These are phyloP conservation scores for Desmophyllum pertusum DNA, from an alignment of 92 coral and sea anemone genomes.

Conservation along the genomic window DNA sequence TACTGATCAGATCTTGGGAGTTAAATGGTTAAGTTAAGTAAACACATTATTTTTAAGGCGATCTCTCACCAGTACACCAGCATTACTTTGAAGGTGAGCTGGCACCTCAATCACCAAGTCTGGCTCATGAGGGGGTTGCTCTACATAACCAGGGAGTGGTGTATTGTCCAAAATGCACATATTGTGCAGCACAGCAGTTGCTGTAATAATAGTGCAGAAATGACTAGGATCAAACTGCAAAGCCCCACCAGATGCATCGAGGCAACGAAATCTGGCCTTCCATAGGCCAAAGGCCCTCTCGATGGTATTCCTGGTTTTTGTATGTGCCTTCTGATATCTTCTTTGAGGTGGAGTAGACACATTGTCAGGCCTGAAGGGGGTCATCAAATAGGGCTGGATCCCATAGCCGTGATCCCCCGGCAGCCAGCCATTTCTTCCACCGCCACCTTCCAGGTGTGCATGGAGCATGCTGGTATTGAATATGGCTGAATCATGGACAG, in stretches of 20 bases:
- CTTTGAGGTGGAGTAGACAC: conserved; percentile 29
- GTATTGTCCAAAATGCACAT: conserved; percentile 14
- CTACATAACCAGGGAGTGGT: conserved; percentile 1
- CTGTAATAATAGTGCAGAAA: conserved; percentile 29
- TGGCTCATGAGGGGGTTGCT: conserved; percentile 23
- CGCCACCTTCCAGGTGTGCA: conserved; percentile 25
- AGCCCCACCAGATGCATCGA: conserved; percentile 35
- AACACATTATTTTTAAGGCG: conserved; percentile 20
- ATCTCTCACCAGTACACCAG: conserved; percentile 31
- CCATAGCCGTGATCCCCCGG: conserved; percentile 24
- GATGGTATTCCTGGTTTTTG: conserved; percentile 13
- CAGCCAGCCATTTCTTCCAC: conserved; percentile 34
- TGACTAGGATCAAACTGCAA: conserved; percentile 16
- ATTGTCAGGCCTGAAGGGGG: conserved; percentile 30
- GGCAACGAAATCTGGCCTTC: conserved; percentile 31
- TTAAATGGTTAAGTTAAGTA: neutral
- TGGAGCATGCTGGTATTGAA: conserved; percentile 27
- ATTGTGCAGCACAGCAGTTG: conserved; percentile 39
- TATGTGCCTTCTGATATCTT: conserved; percentile 23
- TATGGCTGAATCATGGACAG: conserved; percentile 34
- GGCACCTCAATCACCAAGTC: conserved; percentile 28
- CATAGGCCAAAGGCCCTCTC: conserved; percentile 36
- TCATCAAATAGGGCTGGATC: conserved; percentile 15
- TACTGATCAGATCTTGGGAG: too few relatives aligned
- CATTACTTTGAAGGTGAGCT: conserved; percentile 19